These are phyloP conservation scores for Ascaphus truei DNA, from an alignment of 2,113 vertebrate genomes.

Conservation along the genomic window DNA sequence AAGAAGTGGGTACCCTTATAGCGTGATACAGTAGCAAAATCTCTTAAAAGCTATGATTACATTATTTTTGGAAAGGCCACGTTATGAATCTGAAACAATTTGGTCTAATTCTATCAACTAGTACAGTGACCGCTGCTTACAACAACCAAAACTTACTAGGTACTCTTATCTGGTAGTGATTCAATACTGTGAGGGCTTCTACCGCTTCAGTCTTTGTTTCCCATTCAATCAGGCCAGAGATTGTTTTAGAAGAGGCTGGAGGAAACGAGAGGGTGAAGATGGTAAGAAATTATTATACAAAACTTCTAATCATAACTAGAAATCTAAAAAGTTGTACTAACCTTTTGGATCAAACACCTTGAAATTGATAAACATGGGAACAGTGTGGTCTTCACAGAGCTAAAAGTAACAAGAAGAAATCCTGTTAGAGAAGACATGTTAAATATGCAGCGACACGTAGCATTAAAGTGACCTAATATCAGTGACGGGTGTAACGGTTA, in stretches of 20 bases:
- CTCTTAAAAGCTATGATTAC: too few relatives aligned
- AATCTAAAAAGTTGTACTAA: conserved; percentile 57
- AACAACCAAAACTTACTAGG: conserved; percentile 89
- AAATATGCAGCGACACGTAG: too few relatives aligned
- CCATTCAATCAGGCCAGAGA: conserved; percentile 90
- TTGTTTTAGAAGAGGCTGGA: conserved; percentile 87
- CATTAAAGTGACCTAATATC: too few relatives aligned
- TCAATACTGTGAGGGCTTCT: conserved; percentile 90
- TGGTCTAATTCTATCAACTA: too few relatives aligned
- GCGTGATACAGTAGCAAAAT: too few relatives aligned
- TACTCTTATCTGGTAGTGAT: conserved; percentile 95
- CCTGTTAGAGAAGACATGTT: too few relatives aligned
- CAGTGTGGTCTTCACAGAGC: conserved; percentile 89
- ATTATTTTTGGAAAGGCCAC: too few relatives aligned
- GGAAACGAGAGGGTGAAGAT: conserved; percentile 22
- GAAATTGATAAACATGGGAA: conserved; percentile 88
- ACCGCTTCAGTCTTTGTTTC: conserved; percentile 92
- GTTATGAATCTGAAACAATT: too few relatives aligned
- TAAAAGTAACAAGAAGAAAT: conserved; percentile 58
- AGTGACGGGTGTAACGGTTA: too few relatives aligned
- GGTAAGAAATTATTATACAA: background rate
- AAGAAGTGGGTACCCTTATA: too few relatives aligned
- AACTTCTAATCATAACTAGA: too few relatives aligned
- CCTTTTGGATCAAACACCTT: conserved; percentile 95
- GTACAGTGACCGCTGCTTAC: too few relatives aligned